Evolutionary conservation across 2,888 invertebrate species (phyloP), one percentile per base, ranked within the genome.

Genomic region (Magallana nippona): DNA sequence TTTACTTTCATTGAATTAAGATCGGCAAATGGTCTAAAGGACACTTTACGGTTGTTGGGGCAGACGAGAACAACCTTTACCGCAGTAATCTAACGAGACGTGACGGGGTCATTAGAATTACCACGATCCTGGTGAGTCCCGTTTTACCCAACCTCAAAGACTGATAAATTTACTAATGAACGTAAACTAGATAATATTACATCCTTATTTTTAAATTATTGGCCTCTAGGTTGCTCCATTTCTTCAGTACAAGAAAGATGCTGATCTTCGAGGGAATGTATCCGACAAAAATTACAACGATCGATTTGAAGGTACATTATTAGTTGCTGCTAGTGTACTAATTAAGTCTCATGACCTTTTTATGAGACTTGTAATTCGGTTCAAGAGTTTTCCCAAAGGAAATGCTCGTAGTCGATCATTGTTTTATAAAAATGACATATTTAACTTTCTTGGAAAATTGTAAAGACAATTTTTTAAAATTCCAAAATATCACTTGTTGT

Each of bases 221-320:
- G 5, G 3, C 17, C 57, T 79, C 1, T 27, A 98, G 98, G 98
- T 98, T 95, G 98, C 98, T 44, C 44, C 44, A 44, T 71, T 71
- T 71, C 71, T 71, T 15, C 71, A 71, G 32, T 27, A 71, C 71
- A 71, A 71, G 27, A 71, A 71, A 27, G 71, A 63, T 13, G 63
- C 63, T 11, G 63, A 63, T 22, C 63, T 63, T 11, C 63, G 71
- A 71, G 71, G 32, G 13, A 71, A 71, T 71, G 19, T 32, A 19
- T 71, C 71, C 22, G 71, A 71, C 8, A 22, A 22, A 71, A 71
- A 71, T 32, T 32, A 71, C 71, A 71, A 71, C 15, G 32, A 71
- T 71, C 71, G 71, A 22, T 71, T 71, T 71, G 71, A 71, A 71
- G 71, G 71, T 71, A 71, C 13, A 22, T n/a, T 1, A 60, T n/a